These are phyloP conservation scores for Condylostylus longicornis DNA, from an alignment of 1,140 invertebrate genomes.

Conservation along the genomic window DNA sequence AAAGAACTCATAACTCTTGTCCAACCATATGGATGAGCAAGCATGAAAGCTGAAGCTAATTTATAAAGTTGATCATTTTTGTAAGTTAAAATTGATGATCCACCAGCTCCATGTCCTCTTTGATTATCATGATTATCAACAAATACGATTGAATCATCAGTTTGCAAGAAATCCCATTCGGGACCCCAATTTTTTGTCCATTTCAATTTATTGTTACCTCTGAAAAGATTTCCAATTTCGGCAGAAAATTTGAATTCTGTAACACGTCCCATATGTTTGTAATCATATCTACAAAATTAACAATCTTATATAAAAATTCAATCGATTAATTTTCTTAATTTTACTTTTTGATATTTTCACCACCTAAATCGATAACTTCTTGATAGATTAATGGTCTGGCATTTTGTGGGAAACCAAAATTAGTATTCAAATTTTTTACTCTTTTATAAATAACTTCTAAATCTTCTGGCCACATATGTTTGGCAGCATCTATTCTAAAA, in stretches of 20 bases:
- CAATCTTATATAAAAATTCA: not conserved
- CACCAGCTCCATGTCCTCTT: slow-evolving; percentile 34
- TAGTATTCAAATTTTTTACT: slow-evolving; percentile 42
- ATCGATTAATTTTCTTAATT: not conserved
- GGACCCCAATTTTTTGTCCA: slow-evolving; percentile 41
- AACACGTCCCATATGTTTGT: slow-evolving; percentile 47
- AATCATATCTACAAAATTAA: slow-evolving; percentile 34
- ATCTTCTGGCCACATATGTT: slow-evolving; percentile 61
- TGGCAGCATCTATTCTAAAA: slow-evolving; percentile 54
- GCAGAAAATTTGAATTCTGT: slow-evolving; percentile 58
- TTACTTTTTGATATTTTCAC: slow-evolving; percentile 36
- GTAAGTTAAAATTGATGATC: slow-evolving; percentile 42
- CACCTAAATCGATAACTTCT: slow-evolving; percentile 65
- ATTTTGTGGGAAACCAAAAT: slow-evolving; percentile 42
- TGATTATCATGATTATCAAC: slow-evolving; percentile 58
- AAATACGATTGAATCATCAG: slow-evolving; percentile 36
- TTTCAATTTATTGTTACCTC: slow-evolving; percentile 36
- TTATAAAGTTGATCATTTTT: slow-evolving; percentile 48
- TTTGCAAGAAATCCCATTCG: slow-evolving; percentile 34
- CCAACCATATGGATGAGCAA: slow-evolving; percentile 60
- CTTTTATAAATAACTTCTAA: slow-evolving; percentile 30
- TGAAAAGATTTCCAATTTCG: slow-evolving; percentile 42
- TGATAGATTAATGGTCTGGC: slow-evolving; percentile 56
- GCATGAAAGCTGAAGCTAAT: slow-evolving; percentile 63
- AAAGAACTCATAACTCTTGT: slow-evolving; percentile 64